These are phyloP conservation scores for Rachycentron canadum DNA, from an alignment of 2,797 vertebrate genomes.

Conservation along the genomic window DNA sequence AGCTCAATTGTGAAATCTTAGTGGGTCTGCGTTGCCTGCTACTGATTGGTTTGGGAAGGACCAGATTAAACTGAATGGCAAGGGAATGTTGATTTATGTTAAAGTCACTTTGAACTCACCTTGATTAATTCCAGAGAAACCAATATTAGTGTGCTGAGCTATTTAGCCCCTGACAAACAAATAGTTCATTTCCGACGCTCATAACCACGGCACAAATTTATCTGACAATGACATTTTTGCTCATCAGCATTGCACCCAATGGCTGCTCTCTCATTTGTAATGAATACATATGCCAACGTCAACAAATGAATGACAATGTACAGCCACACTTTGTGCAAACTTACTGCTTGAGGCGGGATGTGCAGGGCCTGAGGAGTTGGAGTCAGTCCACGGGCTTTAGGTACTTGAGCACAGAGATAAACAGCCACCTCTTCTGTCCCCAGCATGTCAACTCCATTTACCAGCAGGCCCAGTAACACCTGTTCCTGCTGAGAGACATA, in stretches of 20 bases:
- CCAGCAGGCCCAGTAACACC: conserved; percentile 49
- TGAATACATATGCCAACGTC: conserved; percentile 28
- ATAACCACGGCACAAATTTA: conserved; percentile 22
- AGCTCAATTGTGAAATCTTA: conserved; percentile 50
- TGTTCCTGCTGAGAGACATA: conserved; percentile 57
- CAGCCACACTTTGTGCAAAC: conserved; percentile 28
- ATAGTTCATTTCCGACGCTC: conserved; percentile 61
- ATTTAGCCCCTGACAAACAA: conserved; percentile 62
- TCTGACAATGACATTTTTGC: conserved; percentile 49
- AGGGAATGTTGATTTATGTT: conserved; percentile 71
- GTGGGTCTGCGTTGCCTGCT: conserved; percentile 37
- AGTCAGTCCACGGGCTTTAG: conserved; percentile 36
- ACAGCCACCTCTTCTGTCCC: conserved; percentile 38
- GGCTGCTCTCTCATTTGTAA: conserved; percentile 23
- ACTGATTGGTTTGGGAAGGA: conserved; percentile 72
- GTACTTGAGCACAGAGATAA: conserved; percentile 22
- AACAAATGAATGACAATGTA: conserved; percentile 11
- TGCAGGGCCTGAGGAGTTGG: conserved; percentile 20
- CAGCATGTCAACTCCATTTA: conserved; percentile 40
- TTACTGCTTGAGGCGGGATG: conserved; percentile 2
- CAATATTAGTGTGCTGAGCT: conserved; percentile 45
- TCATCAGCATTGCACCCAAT: conserved; percentile 41
- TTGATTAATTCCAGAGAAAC: conserved; percentile 70
- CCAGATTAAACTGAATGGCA: conserved; percentile 58
- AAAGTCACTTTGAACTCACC: conserved; percentile 68